These are phyloP conservation scores for Brachionus rubens DNA, from an alignment of 1,140 invertebrate species.

Conservation along the genomic window DNA sequence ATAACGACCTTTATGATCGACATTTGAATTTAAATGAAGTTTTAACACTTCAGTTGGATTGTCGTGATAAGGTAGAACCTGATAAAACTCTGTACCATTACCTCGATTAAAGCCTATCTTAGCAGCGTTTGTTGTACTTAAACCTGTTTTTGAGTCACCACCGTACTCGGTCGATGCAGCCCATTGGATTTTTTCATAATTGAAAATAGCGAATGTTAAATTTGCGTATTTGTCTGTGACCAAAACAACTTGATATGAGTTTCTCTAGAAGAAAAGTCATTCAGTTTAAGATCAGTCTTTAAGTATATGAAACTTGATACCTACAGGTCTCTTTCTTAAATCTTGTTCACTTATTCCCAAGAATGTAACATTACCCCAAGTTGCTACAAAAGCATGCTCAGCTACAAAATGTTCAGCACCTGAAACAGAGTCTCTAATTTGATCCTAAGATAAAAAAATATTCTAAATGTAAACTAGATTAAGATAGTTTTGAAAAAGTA, in stretches of 20 bases:
- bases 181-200: slow-evolving; percentile 84
- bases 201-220: slow-evolving; percentile 81
- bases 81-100: slow-evolving; percentile 80
- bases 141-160: slow-evolving; percentile 31
- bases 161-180: slow-evolving; percentile 74
- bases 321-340: slow-evolving; percentile 67
- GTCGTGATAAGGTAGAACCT: slow-evolving; percentile 49
- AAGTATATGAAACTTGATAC: neutral
- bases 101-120: slow-evolving; percentile 88
- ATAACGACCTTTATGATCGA: slow-evolving; percentile 80
- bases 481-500: neutral
- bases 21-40: slow-evolving; percentile 68
- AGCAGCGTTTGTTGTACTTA: slow-evolving; percentile 22
- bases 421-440: slow-evolving; percentile 38
- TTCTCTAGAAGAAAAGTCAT: slow-evolving; percentile 66
- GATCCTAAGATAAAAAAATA: neutral
- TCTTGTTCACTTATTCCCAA: slow-evolving; percentile 62
- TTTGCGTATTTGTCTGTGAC: slow-evolving; percentile 84
- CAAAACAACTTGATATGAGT: slow-evolving; percentile 86
- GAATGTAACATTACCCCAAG: slow-evolving; percentile 92
- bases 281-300: slow-evolving; percentile 45
- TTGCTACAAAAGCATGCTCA: slow-evolving; percentile 83
- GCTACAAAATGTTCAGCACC: slow-evolving; percentile 81
- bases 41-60: slow-evolving; percentile 48
- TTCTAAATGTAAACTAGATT: neutral